These are phyloP conservation scores for Bungarus multicinctus DNA, from an alignment of 2,113 vertebrate species.

Conservation along the genomic window DNA sequence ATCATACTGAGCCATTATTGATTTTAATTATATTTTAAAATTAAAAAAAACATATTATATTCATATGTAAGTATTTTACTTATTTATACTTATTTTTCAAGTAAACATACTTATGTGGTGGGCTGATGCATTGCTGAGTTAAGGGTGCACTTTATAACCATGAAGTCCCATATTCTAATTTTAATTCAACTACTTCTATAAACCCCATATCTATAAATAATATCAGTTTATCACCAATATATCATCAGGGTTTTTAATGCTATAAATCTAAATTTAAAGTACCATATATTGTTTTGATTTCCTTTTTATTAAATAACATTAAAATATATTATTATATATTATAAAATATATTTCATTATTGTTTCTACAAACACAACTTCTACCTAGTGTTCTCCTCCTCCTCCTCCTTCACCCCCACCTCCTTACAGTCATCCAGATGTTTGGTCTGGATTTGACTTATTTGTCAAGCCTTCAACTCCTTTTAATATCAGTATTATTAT, in stretches of 20 bases:
- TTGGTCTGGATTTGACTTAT: background rate
- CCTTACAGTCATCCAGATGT: background rate
- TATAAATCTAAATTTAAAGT: background rate
- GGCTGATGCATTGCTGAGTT: background rate
- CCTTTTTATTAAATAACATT: background rate
- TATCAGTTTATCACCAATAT: background rate
- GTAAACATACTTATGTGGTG: background rate
- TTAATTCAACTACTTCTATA: background rate
- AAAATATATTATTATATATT: background rate
- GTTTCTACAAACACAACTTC: background rate
- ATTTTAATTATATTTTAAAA: background rate
- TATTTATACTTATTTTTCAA: background rate
- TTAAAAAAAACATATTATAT: background rate
- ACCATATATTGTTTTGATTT: background rate
- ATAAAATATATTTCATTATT: background rate
- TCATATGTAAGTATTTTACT: background rate
- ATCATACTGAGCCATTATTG: background rate
- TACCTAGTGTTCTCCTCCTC: background rate
- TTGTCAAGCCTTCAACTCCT: background rate
- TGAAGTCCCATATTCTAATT: background rate
- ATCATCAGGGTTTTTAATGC: background rate
- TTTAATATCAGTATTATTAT: background rate
- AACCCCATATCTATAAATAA: background rate
- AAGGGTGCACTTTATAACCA: background rate
- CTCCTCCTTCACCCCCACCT: too few species aligned